Percentiles rank a stretch among this genome's conserved stretches.
phyloP scores from a whole-genome alignment of 2,888 invertebrate species.

The Phlogophora meticulosa region DNA sequence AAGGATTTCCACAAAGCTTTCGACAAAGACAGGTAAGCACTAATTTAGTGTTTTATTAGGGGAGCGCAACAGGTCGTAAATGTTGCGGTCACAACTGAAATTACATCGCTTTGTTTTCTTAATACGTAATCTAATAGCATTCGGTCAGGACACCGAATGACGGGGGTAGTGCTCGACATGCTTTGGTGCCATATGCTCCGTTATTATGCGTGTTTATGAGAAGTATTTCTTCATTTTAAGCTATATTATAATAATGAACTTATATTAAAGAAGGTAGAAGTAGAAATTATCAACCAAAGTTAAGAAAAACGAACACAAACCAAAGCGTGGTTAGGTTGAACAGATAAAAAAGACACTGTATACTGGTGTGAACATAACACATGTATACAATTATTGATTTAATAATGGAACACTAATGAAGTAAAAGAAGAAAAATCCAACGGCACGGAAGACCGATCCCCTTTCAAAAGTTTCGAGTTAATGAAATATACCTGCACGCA shows the following conservation, averaged over 20 bases:
- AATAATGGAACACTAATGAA: conserved; percentile 3
- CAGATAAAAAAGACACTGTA: background rate
- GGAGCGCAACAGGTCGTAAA: conserved; percentile 80
- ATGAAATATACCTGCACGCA: background rate
- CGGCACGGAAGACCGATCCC: conserved; percentile 2
- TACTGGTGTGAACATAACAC: background rate
- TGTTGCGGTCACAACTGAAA: conserved; percentile 83
- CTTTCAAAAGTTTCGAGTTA: conserved; percentile 24
- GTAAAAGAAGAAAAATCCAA: conserved; percentile 9
- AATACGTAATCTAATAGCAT: conserved; percentile 81
- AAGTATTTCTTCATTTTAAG: background rate
- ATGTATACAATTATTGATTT: background rate
- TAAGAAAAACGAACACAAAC: background rate
- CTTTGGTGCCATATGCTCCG: conserved; percentile 3
- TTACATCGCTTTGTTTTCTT: conserved; percentile 84
- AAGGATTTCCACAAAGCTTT: conserved; percentile 36
- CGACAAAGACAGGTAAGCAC: conserved; percentile 44
- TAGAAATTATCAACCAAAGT: background rate
- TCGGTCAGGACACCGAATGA: conserved; percentile 57
- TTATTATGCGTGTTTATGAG: background rate
- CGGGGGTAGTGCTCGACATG: conserved; percentile 41
- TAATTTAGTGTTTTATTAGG: conserved; percentile 58
- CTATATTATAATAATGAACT: background rate
- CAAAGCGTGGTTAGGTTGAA: background rate
- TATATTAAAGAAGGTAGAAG: background rate